Percentiles rank a stretch among this genome's conserved stretches.
phyloP scores from a whole-genome alignment of 2,888 invertebrate genomes.

The Cordilura impudica region DNA sequence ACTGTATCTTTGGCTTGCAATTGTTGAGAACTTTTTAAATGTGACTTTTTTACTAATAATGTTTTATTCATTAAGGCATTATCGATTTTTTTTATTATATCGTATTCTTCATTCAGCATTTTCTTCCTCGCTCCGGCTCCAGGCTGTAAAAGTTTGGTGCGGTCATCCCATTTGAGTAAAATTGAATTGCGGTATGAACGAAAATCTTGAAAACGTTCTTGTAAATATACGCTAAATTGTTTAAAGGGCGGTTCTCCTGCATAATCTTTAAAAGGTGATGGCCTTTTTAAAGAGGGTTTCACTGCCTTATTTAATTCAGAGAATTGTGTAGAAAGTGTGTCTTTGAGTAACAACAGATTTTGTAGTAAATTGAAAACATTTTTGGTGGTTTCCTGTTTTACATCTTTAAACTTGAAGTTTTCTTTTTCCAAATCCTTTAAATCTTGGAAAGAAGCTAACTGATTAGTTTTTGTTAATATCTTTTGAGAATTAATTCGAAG shows the following conservation, averaged over 20 bases:
- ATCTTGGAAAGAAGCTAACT: slow-evolving; percentile 83
- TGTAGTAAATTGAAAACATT: slow-evolving; percentile 82
- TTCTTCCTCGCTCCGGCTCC: slow-evolving; percentile 80
- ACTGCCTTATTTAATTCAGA: slow-evolving; percentile 83
- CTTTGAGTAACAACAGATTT: slow-evolving; percentile 82
- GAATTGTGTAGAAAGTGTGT: slow-evolving; percentile 81
- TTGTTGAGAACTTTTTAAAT: slow-evolving; percentile 6
- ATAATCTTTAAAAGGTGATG: slow-evolving; percentile 31
- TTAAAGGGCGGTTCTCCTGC: slow-evolving; percentile 61
- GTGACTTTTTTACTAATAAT: slow-evolving; percentile 85
- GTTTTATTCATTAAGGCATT: slow-evolving; percentile 88
- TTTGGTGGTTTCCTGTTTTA: slow-evolving; percentile 79
- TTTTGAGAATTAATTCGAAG: slow-evolving; percentile 93
- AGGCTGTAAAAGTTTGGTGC: slow-evolving; percentile 86
- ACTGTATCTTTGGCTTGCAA: slow-evolving; percentile 64
- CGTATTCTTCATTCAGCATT: slow-evolving; percentile 79
- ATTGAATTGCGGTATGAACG: slow-evolving; percentile 86
- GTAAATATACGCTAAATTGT: slow-evolving; percentile 79
- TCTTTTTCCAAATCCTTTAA: slow-evolving; percentile 78
- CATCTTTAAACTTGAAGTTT: slow-evolving; percentile 79
- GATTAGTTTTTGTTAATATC: slow-evolving; percentile 86
- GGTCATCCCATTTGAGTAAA: slow-evolving; percentile 97
- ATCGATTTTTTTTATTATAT: slow-evolving; percentile 86
- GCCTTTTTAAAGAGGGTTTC: slow-evolving; percentile 66
- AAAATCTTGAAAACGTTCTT: slow-evolving; percentile 81